Conservation (phyloP, 2,888 invertebrate genomes). For the Helobdella robusta region DNA sequence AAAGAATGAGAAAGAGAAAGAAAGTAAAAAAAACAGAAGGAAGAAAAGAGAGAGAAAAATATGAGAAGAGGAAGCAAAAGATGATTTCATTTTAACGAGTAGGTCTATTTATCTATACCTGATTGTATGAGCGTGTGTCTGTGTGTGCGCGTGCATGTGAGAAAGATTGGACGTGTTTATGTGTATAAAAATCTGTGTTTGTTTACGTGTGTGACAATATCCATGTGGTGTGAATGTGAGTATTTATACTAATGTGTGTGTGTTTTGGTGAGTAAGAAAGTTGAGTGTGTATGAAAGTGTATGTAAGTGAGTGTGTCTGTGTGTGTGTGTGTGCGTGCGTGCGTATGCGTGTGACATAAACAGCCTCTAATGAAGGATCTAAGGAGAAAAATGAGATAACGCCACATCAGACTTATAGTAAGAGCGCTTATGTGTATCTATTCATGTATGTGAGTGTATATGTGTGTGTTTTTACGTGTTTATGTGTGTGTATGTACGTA, state of each 20-base stretch:
- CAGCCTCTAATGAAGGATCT: background rate
- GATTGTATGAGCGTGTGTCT: conserved; percentile 3
- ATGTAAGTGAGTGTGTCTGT: conserved; percentile 3
- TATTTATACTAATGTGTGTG: conserved; percentile 3
- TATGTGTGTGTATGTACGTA: too few species aligned
- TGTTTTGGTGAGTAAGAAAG: conserved; percentile 4
- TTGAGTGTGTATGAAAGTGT: conserved; percentile 8
- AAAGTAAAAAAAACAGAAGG: too few species aligned
- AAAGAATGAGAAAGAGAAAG: too few species aligned
- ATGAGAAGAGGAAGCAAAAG: background rate
- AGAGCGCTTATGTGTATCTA: too few species aligned
- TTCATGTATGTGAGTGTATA: too few species aligned
- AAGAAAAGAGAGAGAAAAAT: background rate
- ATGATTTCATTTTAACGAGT: background rate
- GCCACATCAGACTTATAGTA: too few species aligned
- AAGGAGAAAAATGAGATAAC: background rate
- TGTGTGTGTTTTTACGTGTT: too few species aligned
- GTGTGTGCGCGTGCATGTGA: conserved; percentile 7
- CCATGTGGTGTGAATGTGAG: background rate
- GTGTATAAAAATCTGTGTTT: conserved; percentile 8
- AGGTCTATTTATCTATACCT: background rate
- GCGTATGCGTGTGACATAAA: background rate
- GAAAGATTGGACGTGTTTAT: conserved; percentile 1
- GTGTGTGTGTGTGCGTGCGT: background rate
- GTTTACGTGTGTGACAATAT: conserved; percentile 10